Evolutionary conservation across 2,888 invertebrate species (phyloP).

Genomic region (Crioceris asparagi): DNA sequence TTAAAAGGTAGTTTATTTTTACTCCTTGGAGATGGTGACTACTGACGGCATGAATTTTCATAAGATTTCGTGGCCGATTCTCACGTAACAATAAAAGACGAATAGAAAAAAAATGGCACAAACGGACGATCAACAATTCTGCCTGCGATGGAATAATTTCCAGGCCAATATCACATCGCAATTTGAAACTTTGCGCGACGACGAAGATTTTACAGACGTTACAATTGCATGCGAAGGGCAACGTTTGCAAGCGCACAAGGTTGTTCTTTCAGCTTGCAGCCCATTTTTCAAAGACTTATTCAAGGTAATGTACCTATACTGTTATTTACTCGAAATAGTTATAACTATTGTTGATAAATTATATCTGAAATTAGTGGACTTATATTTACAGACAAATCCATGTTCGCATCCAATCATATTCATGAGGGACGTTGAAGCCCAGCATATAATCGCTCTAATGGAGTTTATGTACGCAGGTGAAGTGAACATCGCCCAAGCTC

Average conservation of each 20-base stretch:
- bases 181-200: slow-evolving; percentile 73
- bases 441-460: slow-evolving; percentile 64
- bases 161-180: slow-evolving; percentile 79
- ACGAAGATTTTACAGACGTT: slow-evolving; percentile 82
- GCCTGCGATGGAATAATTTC: slow-evolving; percentile 84
- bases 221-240: slow-evolving; percentile 78
- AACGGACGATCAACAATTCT: slow-evolving; percentile 72
- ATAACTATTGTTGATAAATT: neutral
- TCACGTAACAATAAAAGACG: slow-evolving; percentile 7
- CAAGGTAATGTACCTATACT: slow-evolving; percentile 50
- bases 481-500: slow-evolving; percentile 71
- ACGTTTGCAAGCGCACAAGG: slow-evolving; percentile 75
- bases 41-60: slow-evolving; percentile 24
- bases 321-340: neutral
- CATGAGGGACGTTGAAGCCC: slow-evolving; percentile 71
- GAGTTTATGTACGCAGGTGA: slow-evolving; percentile 82
- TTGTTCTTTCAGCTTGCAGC: slow-evolving; percentile 77
- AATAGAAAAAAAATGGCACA: slow-evolving; percentile 26
- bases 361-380: neutral
- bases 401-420: slow-evolving; percentile 79
- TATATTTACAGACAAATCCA: slow-evolving; percentile 61
- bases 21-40: slow-evolving; percentile 26
- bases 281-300: slow-evolving; percentile 80
- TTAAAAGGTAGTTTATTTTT: slow-evolving; percentile 36
- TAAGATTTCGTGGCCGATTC: slow-evolving; percentile 11